phyloP scores from a whole-genome alignment of 2,797 vertebrate species.

The Cirrhinus molitorella region DNA sequence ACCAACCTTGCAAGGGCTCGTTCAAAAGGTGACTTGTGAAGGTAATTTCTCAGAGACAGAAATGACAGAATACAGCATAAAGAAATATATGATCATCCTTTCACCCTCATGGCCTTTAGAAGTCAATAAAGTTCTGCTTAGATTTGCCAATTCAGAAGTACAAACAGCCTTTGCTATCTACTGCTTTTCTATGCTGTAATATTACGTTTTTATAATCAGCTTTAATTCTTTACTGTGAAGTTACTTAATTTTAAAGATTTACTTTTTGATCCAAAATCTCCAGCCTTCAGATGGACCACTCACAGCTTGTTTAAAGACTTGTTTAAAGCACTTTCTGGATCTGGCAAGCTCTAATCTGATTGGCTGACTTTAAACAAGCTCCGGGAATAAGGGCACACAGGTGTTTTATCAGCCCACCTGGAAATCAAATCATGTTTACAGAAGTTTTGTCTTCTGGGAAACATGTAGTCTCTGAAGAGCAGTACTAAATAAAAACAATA shows the following conservation, averaged over 20 bases:
- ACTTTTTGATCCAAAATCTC: neutral
- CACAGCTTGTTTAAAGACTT: neutral
- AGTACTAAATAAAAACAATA: no score
- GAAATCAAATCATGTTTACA: neutral
- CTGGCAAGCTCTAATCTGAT: constrained; percentile 2
- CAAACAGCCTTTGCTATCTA: neutral
- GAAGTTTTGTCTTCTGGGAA: no score
- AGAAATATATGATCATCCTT: neutral
- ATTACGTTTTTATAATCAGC: neutral
- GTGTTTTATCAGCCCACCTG: neutral
- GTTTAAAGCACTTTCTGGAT: neutral
- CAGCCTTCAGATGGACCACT: neutral
- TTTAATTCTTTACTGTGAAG: no score
- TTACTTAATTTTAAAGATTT: neutral
- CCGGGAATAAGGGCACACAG: neutral
- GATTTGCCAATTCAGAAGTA: neutral
- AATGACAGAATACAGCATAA: neutral
- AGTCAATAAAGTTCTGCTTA: neutral
- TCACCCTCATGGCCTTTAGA: neutral
- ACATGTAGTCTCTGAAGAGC: no score
- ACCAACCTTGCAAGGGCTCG: neutral
- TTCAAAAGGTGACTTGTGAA: neutral
- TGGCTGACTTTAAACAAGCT: neutral
- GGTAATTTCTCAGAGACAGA: neutral
- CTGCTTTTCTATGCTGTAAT: neutral